Base-by-base conservation (phyloP, 2,888 invertebrate species). In the Dendrolimus pini region DNA sequence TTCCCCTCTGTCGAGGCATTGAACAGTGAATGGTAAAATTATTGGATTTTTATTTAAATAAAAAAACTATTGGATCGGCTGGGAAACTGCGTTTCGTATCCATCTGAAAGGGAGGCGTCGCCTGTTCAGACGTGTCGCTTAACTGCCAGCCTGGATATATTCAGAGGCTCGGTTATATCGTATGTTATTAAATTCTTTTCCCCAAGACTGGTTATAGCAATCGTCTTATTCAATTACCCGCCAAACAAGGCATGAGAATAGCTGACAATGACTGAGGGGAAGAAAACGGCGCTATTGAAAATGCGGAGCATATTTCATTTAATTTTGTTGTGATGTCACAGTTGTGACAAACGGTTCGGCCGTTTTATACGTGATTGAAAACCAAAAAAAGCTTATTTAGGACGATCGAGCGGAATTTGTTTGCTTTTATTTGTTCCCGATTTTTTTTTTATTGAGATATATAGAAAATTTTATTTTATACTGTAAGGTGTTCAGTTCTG, bases 131-230 rank as follows among this genome's bases (percentile, higher is more conserved):
- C 61, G 60, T 69, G 71, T 70, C 74, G 70, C 71, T 70, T 71
- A 68, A 72, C 71, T 63, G 69, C 68, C 69, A 62, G 63, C 61
- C 66, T 68, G 65, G 69, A 76, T 75, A 67, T 75, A 76, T 78
- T 75, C 68, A 71, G 3, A 47, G 9, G 68, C 67, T 71, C 73
- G 69, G 72, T 78, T 80, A 79, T 78, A 76, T 77, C 75, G 72
- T 72, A 72, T 83, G 79, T 86, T 89, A 89, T 89, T 89, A 88
- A 89, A 89, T 89, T 89, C 83, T 85, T 87, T 85, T 78, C 76
- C 77, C 72, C 71, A 70, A 69, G 75, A 74, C 78, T 77, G 75
- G 78, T 78, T 80, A 85, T 85, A 82, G 82, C 85, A 84, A 86
- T 85, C 83, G 82, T 82, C 80, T 83, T 77, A 84, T 86, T 85